Percentiles rank a stretch among this genome's conserved stretches.
Evolutionary conservation across 2,888 invertebrate genomes (phyloP).

Genomic region (Lepas anatifera): DNA sequence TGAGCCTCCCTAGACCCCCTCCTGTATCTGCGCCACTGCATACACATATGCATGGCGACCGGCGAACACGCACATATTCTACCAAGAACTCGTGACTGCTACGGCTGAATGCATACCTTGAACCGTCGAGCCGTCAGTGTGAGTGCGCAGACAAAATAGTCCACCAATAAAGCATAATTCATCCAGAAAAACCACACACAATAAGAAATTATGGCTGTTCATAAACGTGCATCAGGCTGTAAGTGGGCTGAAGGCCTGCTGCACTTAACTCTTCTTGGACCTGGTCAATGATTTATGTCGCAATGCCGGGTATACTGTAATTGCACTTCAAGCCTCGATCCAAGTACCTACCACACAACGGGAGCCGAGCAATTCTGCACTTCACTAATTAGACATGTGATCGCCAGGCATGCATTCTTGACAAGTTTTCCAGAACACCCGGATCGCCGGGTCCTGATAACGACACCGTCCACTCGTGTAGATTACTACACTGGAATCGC

Average conservation of each 20-base stretch:
- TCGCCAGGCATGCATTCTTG: neutral
- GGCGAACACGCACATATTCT: too few species aligned
- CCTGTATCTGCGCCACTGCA: too few species aligned
- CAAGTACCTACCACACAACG: neutral
- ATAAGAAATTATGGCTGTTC: neutral
- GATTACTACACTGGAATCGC: too few species aligned
- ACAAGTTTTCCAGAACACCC: neutral
- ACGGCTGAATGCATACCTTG: too few species aligned
- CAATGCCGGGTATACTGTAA: neutral
- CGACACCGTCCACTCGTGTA: too few species aligned
- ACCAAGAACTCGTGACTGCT: too few species aligned
- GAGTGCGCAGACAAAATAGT: too few species aligned
- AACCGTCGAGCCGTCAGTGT: too few species aligned
- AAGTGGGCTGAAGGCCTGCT: neutral
- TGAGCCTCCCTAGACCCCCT: too few species aligned
- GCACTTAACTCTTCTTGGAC: neutral
- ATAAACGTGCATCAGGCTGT: neutral
- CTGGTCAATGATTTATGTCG: neutral
- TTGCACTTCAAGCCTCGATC: neutral
- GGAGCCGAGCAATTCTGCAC: neutral
- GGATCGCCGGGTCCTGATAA: too few species aligned
- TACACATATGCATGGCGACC: too few species aligned
- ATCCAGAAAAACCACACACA: neutral
- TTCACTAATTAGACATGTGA: neutral
- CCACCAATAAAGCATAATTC: neutral